Evolutionary conservation across 2,113 vertebrate genomes (phyloP).

Genomic region (Corythornis cristatus): DNA sequence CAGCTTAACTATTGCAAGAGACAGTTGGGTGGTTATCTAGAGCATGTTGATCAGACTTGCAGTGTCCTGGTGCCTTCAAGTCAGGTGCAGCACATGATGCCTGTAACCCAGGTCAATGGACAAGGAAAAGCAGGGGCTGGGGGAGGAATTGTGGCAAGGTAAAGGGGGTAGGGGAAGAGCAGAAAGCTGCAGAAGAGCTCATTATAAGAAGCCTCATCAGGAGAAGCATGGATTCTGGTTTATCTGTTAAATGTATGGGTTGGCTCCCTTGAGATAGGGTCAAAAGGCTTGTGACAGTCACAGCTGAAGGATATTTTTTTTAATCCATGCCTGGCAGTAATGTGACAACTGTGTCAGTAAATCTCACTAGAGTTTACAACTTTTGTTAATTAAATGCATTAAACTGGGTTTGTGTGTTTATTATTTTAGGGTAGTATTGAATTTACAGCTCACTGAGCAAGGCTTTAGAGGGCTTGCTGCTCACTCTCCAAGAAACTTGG

Average conservation of each 20-base stretch:
- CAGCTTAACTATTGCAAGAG: background rate
- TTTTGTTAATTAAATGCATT: background rate
- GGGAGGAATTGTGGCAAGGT: background rate
- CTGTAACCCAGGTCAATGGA: background rate
- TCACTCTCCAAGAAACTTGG: background rate
- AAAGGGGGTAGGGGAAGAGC: background rate
- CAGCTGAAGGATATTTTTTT: background rate
- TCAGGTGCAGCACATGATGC: background rate
- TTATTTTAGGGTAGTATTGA: background rate
- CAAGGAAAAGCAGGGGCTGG: background rate
- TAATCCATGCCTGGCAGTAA: background rate
- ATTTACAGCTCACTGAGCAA: background rate
- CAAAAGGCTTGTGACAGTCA: background rate
- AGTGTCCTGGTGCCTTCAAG: background rate
- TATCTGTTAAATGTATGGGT: background rate
- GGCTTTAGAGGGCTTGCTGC: background rate
- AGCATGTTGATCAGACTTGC: background rate
- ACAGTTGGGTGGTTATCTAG: rapidly evolving
- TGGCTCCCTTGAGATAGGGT: background rate
- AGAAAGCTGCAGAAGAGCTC: background rate
- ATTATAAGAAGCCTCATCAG: background rate
- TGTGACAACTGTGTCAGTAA: background rate
- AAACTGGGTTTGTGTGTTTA: background rate
- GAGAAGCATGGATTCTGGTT: background rate
- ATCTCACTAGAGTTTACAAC: background rate